Conservation (phyloP, 2,888 invertebrate species). For the Cactoblastis cactorum region DNA sequence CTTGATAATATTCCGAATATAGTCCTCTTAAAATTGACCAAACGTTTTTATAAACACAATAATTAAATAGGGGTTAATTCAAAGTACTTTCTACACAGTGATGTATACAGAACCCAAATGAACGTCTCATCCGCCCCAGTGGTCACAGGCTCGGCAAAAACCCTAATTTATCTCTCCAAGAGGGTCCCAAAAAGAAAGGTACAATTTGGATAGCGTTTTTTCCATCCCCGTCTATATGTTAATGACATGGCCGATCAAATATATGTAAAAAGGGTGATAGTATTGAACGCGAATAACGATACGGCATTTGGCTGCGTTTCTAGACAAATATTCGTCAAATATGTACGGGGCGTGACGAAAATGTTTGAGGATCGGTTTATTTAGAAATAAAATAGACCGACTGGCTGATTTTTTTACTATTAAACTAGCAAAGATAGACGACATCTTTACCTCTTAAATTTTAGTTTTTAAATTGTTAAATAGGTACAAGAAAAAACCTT, state of each 20-base stretch:
- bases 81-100: conserved; percentile 35
- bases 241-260: conserved; percentile 57
- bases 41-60: not conserved
- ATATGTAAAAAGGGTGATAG: conserved; percentile 52
- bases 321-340: too few relatives aligned
- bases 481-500: too few relatives aligned
- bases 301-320: not conserved
- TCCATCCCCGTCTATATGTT: conserved; percentile 53
- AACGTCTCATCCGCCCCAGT: conserved; percentile 40
- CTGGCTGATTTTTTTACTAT: too few relatives aligned
- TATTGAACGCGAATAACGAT: conserved; percentile 33
- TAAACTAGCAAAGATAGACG: too few relatives aligned
- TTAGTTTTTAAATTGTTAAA: too few relatives aligned
- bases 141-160: conserved; percentile 42
- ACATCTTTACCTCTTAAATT: too few relatives aligned
- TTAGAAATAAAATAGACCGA: too few relatives aligned
- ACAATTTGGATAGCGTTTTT: conserved; percentile 50
- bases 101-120: conserved; percentile 42
- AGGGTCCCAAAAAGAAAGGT: conserved; percentile 47
- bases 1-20: not conserved
- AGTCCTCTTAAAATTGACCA: not conserved
- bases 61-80: conserved; percentile 27
- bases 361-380: too few relatives aligned
- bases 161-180: conserved; percentile 50
- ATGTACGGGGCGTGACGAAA: too few relatives aligned